Conservation (phyloP, 2,888 invertebrate species). For the Matsumyia berberina region DNA sequence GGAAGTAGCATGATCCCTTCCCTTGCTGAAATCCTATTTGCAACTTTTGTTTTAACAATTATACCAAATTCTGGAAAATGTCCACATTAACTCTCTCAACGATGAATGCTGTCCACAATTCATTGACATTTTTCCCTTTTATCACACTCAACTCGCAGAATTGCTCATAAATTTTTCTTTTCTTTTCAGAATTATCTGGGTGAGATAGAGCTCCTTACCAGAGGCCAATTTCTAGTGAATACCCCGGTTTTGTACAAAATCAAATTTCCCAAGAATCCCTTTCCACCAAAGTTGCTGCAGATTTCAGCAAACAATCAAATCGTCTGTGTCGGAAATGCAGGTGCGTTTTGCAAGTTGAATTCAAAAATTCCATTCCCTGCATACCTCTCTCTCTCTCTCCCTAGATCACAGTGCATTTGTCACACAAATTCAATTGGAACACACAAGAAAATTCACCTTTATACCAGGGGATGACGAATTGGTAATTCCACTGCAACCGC, state of each 20-base stretch:
- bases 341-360: constrained; percentile 80
- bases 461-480: constrained; percentile 77
- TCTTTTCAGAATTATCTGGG: constrained; percentile 86
- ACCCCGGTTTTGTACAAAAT: constrained; percentile 85
- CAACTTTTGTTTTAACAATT: no score
- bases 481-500: constrained; percentile 36
- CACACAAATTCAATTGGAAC: constrained; percentile 83
- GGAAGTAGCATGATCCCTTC: no score
- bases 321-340: constrained; percentile 86
- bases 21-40: no score
- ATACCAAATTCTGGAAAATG: no score
- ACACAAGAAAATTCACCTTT: constrained; percentile 81
- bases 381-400: not conserved
- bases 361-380: constrained; percentile 14
- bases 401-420: constrained; percentile 82
- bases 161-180: not conserved
- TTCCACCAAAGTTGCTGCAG: constrained; percentile 86
- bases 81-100: no score
- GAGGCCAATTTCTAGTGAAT: constrained; percentile 81
- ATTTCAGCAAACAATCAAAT: constrained; percentile 86
- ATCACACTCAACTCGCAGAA: no score
- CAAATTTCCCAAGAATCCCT: constrained; percentile 86
- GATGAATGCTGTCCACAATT: no score
- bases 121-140: no score
- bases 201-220: constrained; percentile 85